Percentiles rank a stretch among this genome's conserved stretches.
Evolutionary conservation across 1,140 invertebrate genomes (phyloP).

Genomic region (Drosophila serrata): DNA sequence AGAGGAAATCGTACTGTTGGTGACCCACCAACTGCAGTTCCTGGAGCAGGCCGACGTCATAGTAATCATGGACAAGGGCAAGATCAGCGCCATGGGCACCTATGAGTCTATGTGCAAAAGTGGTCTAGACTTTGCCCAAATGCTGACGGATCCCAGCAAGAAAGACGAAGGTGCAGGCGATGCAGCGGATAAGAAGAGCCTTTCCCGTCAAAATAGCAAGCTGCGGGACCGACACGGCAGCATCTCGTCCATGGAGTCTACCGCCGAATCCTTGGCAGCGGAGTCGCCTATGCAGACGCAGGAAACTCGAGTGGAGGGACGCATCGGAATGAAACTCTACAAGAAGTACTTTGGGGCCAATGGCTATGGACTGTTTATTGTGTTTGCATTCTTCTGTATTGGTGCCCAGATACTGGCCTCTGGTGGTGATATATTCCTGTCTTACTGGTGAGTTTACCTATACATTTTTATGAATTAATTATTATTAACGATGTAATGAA

Average conservation of each 20-base stretch:
- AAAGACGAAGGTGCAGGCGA: constrained; percentile 77
- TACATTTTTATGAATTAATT: neutral
- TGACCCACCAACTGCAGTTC: constrained; percentile 96
- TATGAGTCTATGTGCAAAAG: constrained; percentile 88
- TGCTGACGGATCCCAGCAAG: constrained; percentile 86
- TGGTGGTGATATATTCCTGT: constrained; percentile 89
- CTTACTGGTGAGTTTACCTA: constrained; percentile 87
- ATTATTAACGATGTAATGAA: neutral
- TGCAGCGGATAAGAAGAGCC: constrained; percentile 46
- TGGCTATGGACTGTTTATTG: constrained; percentile 85
- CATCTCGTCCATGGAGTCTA: constrained; percentile 86
- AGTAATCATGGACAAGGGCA: constrained; percentile 88
- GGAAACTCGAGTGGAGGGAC: constrained; percentile 87
- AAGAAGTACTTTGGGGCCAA: constrained; percentile 88
- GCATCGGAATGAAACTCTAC: constrained; percentile 87
- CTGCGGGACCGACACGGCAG: constrained; percentile 85
- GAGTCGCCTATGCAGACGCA: constrained; percentile 85
- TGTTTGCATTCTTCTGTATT: constrained; percentile 85
- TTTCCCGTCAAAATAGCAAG: constrained; percentile 70
- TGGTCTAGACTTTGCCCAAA: constrained; percentile 88
- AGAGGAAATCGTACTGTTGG: constrained; percentile 89
- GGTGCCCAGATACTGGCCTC: constrained; percentile 88
- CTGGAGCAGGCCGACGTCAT: constrained; percentile 91
- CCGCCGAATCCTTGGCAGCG: constrained; percentile 88
- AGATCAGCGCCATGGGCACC: constrained; percentile 87